These are phyloP conservation scores for Hystrix brachyura DNA, from an alignment of 2,113 vertebrate genomes.

Conservation along the genomic window DNA sequence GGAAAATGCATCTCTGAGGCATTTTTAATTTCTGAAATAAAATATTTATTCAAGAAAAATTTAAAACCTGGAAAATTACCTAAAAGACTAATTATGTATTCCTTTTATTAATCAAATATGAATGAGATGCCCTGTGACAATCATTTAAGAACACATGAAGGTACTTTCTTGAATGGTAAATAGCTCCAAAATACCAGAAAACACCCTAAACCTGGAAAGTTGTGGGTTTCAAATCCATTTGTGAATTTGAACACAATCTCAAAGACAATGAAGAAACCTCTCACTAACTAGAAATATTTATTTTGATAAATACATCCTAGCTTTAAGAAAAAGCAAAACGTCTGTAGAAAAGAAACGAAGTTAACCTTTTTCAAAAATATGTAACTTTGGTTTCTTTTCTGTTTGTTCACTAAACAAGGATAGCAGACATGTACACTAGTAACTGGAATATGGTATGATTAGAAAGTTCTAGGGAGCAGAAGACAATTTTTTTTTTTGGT, in stretches of 20 bases:
- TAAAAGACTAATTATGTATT: background rate
- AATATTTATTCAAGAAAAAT: slow-evolving; percentile 34
- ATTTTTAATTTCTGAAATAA: slow-evolving; percentile 55
- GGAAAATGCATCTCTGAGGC: background rate
- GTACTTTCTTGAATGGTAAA: slow-evolving; percentile 15
- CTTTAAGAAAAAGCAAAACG: slow-evolving; percentile 44
- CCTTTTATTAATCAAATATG: slow-evolving; percentile 38
- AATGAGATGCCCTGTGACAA: background rate
- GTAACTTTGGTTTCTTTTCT: slow-evolving; percentile 12
- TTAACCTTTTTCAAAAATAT: background rate
- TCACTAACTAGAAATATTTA: slow-evolving; percentile 32
- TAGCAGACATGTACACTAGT: background rate
- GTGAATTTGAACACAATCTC: slow-evolving; percentile 38
- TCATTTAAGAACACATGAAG: slow-evolving; percentile 27
- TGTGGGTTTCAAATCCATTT: background rate
- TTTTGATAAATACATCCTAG: slow-evolving; percentile 13
- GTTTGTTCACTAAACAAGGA: background rate
- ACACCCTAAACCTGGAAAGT: background rate
- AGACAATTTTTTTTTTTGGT: background rate
- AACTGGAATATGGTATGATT: background rate
- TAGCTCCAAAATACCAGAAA: slow-evolving; percentile 4
- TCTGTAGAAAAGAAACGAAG: slow-evolving; percentile 10
- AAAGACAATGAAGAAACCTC: slow-evolving; percentile 15
- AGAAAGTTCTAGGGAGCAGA: background rate
- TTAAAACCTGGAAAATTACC: background rate